phyloP scores from a whole-genome alignment of 2,797 vertebrate genomes.

The Hyperoplus lanceolatus region DNA sequence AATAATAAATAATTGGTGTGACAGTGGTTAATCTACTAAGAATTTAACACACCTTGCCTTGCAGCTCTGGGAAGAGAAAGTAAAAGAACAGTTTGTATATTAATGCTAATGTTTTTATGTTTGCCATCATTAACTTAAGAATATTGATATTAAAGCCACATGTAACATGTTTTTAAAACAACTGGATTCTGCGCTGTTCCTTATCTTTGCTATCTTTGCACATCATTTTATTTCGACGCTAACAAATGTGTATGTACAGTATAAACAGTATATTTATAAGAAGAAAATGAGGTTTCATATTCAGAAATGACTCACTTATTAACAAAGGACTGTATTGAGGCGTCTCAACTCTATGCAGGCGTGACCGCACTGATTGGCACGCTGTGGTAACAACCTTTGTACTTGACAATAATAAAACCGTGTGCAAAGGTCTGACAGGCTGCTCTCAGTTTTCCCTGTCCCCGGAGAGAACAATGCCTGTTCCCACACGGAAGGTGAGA shows the following conservation, averaged over 20 bases:
- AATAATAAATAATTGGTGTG: slow-evolving; percentile 25
- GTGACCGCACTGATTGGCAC: slow-evolving; percentile 31
- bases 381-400: slow-evolving; percentile 65
- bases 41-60: slow-evolving; percentile 45
- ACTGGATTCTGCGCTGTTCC: background rate
- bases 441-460: slow-evolving; percentile 31
- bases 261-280: background rate
- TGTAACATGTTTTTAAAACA: slow-evolving; percentile 17
- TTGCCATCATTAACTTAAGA: background rate
- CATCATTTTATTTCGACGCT: slow-evolving; percentile 13
- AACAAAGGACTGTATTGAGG: slow-evolving; percentile 31
- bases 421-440: slow-evolving; percentile 31
- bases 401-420: slow-evolving; percentile 27
- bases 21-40: background rate
- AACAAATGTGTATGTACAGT: background rate
- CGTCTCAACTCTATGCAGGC: slow-evolving; percentile 11
- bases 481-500: slow-evolving; percentile 31
- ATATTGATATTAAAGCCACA: slow-evolving; percentile 14
- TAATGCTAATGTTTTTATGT: slow-evolving; percentile 5
- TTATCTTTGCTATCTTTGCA: slow-evolving; percentile 7
- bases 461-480: slow-evolving; percentile 42
- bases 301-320: slow-evolving; percentile 37
- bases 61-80: slow-evolving; percentile 25
- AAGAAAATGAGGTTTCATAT: background rate
- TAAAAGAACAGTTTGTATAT: slow-evolving; percentile 11